phyloP scores from a whole-genome alignment of 2,888 invertebrate genomes.

The Rhaphigaster nebulosa region DNA sequence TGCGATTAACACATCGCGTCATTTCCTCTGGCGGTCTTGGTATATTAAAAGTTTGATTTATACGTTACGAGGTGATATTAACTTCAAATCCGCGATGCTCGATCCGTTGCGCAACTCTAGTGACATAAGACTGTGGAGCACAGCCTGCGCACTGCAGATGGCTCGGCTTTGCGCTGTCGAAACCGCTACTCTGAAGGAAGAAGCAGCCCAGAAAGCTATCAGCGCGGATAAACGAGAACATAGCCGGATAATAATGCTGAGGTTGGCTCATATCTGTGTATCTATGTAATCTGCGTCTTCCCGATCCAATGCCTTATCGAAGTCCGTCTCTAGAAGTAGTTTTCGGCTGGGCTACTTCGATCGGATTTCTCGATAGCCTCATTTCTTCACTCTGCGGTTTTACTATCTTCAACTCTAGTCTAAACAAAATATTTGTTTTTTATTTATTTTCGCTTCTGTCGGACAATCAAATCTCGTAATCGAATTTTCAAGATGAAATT shows the following conservation, averaged over 20 bases:
- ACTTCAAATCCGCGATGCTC: background rate
- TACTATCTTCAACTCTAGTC: too few species aligned
- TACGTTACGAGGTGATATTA: background rate
- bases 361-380: too few species aligned
- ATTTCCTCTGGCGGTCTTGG: background rate
- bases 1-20: background rate
- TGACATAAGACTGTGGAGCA: background rate
- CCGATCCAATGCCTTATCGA: background rate
- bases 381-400: too few species aligned
- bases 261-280: background rate
- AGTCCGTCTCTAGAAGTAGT: background rate
- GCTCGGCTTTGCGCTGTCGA: background rate
- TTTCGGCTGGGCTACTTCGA: background rate
- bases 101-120: background rate
- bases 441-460: too few species aligned
- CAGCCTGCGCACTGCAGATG: background rate
- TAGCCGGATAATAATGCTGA: background rate
- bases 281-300: background rate
- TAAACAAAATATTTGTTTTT: too few species aligned
- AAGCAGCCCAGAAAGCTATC: conserved; percentile 13
- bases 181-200: background rate
- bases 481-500: too few species aligned
- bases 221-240: conserved; percentile 25
- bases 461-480: too few species aligned
- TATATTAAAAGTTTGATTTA: background rate